Evolutionary conservation across 2,797 vertebrate species (phyloP).

Genomic region (Macropus fuliginosus): DNA sequence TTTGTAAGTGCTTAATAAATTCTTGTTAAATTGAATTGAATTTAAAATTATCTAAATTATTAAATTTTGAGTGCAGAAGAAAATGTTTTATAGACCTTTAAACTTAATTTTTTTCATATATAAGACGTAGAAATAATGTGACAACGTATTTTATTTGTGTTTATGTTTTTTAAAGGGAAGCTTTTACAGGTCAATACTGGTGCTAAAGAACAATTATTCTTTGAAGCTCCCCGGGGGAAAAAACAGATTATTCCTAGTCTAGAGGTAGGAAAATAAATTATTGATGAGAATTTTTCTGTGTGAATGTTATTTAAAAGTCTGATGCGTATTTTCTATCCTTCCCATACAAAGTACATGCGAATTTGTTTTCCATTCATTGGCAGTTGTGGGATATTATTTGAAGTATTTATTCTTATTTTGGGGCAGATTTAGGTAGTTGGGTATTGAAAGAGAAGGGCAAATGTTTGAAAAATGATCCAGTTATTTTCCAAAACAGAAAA

Average conservation of each 20-base stretch:
- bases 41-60: background rate
- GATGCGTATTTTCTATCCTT: background rate
- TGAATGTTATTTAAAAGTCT: conserved; percentile 11
- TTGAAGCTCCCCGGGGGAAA: conserved; percentile 98
- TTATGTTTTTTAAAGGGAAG: conserved; percentile 89
- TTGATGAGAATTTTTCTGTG: background rate
- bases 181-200: conserved; percentile 98
- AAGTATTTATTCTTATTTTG: conserved; percentile 32
- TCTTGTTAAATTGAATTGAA: background rate
- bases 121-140: background rate
- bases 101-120: conserved; percentile 43
- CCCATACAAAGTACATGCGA: background rate
- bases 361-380: conserved; percentile 24
- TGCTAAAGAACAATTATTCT: conserved; percentile 98
- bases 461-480: conserved; percentile 6
- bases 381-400: background rate
- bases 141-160: background rate
- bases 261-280: conserved; percentile 89
- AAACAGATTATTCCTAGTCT: conserved; percentile 92
- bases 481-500: conserved; percentile 26
- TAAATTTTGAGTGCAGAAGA: conserved; percentile 23
- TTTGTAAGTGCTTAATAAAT: background rate
- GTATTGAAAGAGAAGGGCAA: conserved; percentile 29
- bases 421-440: background rate
- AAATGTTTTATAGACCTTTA: conserved; percentile 49